Percentiles rank a stretch among this genome's conserved stretches.
phyloP scores from a whole-genome alignment of 2,113 vertebrate genomes.

The Prunella himalayana region DNA sequence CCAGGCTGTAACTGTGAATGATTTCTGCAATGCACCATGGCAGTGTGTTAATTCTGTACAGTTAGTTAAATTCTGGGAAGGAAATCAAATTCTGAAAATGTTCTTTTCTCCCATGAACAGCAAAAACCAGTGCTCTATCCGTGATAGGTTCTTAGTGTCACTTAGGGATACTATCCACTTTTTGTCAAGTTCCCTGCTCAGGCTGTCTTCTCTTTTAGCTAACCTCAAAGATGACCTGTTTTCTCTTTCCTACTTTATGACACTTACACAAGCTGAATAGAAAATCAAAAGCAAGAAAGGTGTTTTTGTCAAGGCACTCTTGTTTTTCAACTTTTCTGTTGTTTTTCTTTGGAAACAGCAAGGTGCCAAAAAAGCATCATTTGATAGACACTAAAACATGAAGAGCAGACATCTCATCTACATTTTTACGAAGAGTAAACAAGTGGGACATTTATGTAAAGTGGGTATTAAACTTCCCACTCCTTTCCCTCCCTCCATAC shows the following conservation, averaged over 20 bases:
- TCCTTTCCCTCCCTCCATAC: not conserved
- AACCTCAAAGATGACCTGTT: slow-evolving; percentile 25
- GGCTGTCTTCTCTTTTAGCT: slow-evolving; percentile 33
- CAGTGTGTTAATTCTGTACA: slow-evolving; percentile 32
- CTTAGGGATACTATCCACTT: slow-evolving; percentile 33
- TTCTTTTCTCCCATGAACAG: slow-evolving; percentile 17
- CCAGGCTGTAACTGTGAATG: slow-evolving; percentile 28
- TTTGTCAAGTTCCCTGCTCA: slow-evolving; percentile 11
- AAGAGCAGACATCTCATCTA: not conserved
- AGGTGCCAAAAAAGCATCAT: not conserved
- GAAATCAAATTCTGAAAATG: slow-evolving; percentile 51
- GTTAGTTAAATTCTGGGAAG: slow-evolving; percentile 60
- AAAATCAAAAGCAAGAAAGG: slow-evolving; percentile 47
- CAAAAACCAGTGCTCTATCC: not conserved
- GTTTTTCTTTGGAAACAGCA: not conserved
- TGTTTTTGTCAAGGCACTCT: not conserved
- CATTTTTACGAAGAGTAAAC: slow-evolving; percentile 5
- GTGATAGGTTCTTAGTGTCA: not conserved
- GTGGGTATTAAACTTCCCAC: not conserved
- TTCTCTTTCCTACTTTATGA: slow-evolving; percentile 32
- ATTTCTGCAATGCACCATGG: slow-evolving; percentile 36
- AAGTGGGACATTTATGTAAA: not conserved
- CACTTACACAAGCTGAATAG: not conserved
- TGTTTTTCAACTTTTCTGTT: slow-evolving; percentile 5
- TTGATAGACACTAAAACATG: slow-evolving; percentile 11